phyloP scores from a whole-genome alignment of 2,888 invertebrate species.

The Masnerella sp. region DNA sequence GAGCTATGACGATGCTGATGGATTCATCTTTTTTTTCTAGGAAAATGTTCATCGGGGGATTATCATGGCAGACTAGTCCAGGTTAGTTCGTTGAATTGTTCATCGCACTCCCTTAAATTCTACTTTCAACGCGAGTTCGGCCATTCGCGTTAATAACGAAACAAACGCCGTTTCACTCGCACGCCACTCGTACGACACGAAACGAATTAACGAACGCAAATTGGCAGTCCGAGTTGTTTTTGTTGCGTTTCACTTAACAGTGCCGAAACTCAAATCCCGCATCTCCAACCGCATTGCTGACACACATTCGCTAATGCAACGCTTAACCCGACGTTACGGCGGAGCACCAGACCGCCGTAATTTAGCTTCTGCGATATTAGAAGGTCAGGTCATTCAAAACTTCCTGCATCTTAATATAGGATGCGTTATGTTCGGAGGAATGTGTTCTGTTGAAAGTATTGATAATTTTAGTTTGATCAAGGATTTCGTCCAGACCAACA shows the following conservation, averaged over 20 bases:
- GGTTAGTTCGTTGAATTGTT: slow-evolving; percentile 82
- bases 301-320: slow-evolving; percentile 45
- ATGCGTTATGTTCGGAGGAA: too few species aligned
- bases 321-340: slow-evolving; percentile 28
- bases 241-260: slow-evolving; percentile 20
- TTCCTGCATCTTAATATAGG: slow-evolving; percentile 49
- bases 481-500: too few species aligned
- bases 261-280: slow-evolving; percentile 7
- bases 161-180: slow-evolving; percentile 1
- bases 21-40: slow-evolving; percentile 86
- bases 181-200: slow-evolving; percentile 4
- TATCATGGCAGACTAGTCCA: slow-evolving; percentile 99
- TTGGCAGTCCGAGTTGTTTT: slow-evolving; percentile 2
- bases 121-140: slow-evolving; percentile 7
- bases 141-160: slow-evolving; percentile 15
- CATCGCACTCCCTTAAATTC: slow-evolving; percentile 25
- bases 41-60: slow-evolving; percentile 99
- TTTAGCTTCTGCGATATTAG: slow-evolving; percentile 35
- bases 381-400: slow-evolving; percentile 37
- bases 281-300: slow-evolving; percentile 25
- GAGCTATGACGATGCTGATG: slow-evolving; percentile 69
- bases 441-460: too few species aligned
- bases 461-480: too few species aligned
- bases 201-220: slow-evolving; percentile 14
- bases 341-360: slow-evolving; percentile 14